phyloP scores from a whole-genome alignment of 2,797 vertebrate species.

The Momotus momota region DNA sequence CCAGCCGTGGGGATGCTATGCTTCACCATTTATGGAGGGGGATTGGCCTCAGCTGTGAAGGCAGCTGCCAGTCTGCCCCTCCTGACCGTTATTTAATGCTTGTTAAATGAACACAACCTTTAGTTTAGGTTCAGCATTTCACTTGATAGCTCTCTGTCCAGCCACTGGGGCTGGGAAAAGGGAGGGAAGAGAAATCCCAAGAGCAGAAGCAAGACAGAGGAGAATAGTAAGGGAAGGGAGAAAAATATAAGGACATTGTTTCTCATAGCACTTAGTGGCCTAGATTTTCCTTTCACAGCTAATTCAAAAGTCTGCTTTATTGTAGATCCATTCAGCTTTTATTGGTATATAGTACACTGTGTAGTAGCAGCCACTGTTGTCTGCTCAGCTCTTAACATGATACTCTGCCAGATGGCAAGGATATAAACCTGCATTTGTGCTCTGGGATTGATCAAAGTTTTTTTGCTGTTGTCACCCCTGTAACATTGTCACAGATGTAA shows the following conservation, averaged over 20 bases:
- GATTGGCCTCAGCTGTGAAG: constrained; percentile 39
- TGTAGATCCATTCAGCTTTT: constrained; percentile 69
- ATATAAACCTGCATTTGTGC: constrained; percentile 71
- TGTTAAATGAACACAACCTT: constrained; percentile 51
- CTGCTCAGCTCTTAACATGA: constrained; percentile 64
- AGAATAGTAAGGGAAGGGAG: constrained; percentile 14
- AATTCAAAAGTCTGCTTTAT: constrained; percentile 63
- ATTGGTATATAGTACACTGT: constrained; percentile 46
- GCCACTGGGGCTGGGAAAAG: neutral
- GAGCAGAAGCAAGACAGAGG: constrained; percentile 12
- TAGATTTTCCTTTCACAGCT: constrained; percentile 61
- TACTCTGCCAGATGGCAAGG: constrained; percentile 75
- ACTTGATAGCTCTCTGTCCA: constrained; percentile 27
- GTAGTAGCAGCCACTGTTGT: constrained; percentile 66
- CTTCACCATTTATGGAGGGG: constrained; percentile 10
- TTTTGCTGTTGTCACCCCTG: constrained; percentile 63
- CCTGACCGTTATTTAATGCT: neutral
- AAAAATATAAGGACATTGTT: constrained; percentile 58
- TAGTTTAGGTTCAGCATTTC: constrained; percentile 49
- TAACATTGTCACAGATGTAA: constrained; percentile 53
- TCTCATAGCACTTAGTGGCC: constrained; percentile 54
- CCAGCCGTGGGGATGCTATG: neutral
- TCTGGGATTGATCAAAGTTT: constrained; percentile 58
- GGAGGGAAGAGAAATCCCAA: constrained; percentile 37
- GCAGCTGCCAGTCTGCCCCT: constrained; percentile 33